phyloP scores from a whole-genome alignment of 2,113 vertebrate genomes.

The Amphiprion percula region DNA sequence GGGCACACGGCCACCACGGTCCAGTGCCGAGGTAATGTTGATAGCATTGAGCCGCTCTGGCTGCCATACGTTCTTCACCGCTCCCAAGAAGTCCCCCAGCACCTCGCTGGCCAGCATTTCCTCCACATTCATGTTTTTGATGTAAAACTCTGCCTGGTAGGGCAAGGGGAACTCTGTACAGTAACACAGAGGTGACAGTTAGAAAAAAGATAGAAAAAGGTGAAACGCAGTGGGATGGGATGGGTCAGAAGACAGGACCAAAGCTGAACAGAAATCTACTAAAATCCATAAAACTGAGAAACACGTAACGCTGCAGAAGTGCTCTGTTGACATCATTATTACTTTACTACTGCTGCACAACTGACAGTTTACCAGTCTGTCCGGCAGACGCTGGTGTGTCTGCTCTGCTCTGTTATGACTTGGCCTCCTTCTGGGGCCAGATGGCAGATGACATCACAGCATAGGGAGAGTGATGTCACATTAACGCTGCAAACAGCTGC shows the following conservation, averaged over 20 bases:
- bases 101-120: slow-evolving; percentile 99
- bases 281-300: neutral
- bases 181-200: neutral
- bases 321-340: slow-evolving; percentile 23
- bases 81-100: slow-evolving; percentile 96
- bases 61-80: slow-evolving; percentile 98
- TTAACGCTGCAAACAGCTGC: slow-evolving; percentile 63
- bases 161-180: slow-evolving; percentile 92
- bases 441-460: slow-evolving; percentile 69
- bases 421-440: slow-evolving; percentile 39
- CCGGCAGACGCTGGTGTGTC: slow-evolving; percentile 15
- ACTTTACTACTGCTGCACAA: slow-evolving; percentile 13
- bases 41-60: slow-evolving; percentile 96
- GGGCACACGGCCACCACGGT: slow-evolving; percentile 94
- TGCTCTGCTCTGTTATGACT: slow-evolving; percentile 22
- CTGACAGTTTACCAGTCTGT: slow-evolving; percentile 12
- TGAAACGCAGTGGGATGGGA: neutral
- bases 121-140: slow-evolving; percentile 99
- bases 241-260: neutral
- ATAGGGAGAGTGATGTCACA: slow-evolving; percentile 62
- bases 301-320: no score
- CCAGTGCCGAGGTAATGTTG: slow-evolving; percentile 97
- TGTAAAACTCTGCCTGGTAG: slow-evolving; percentile 97
- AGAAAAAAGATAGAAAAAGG: neutral
- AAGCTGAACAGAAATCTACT: neutral